Conservation (phyloP, 2,888 invertebrate genomes). For the Venustoraphidia nigricollis region DNA sequence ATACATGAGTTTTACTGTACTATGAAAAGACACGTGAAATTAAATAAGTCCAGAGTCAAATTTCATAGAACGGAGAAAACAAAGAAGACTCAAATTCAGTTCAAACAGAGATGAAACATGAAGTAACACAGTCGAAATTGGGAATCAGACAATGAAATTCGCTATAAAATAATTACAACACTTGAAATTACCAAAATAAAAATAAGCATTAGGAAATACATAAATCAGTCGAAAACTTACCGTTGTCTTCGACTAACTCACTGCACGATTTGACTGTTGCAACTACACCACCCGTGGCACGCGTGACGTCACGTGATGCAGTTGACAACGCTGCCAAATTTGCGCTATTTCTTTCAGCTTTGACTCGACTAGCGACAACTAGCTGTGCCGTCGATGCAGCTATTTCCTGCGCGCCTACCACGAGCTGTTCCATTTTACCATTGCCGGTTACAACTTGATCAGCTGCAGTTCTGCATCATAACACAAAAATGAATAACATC, state of each 20-base stretch:
- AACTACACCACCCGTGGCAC: constrained; percentile 77
- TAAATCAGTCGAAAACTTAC: constrained; percentile 25
- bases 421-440: constrained; percentile 81
- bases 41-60: too few species aligned
- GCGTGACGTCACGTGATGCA: constrained; percentile 80
- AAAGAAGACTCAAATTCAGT: too few species aligned
- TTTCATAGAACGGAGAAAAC: too few species aligned
- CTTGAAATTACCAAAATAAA: too few species aligned
- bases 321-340: constrained; percentile 66
- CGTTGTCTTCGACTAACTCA: constrained; percentile 69
- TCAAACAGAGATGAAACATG: too few species aligned
- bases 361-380: constrained; percentile 91
- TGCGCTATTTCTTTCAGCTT: constrained; percentile 71
- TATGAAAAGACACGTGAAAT: too few species aligned
- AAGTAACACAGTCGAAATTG: too few species aligned
- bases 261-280: constrained; percentile 86
- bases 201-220: too few species aligned
- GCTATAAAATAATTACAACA: too few species aligned
- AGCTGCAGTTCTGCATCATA: constrained; percentile 58
- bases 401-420: constrained; percentile 93
- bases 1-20: too few species aligned
- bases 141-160: too few species aligned
- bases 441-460: constrained; percentile 77
- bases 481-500: neutral
- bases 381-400: constrained; percentile 93